phyloP scores from a whole-genome alignment of 2,113 vertebrate genomes.

The Callocephalon fimbriatum region DNA sequence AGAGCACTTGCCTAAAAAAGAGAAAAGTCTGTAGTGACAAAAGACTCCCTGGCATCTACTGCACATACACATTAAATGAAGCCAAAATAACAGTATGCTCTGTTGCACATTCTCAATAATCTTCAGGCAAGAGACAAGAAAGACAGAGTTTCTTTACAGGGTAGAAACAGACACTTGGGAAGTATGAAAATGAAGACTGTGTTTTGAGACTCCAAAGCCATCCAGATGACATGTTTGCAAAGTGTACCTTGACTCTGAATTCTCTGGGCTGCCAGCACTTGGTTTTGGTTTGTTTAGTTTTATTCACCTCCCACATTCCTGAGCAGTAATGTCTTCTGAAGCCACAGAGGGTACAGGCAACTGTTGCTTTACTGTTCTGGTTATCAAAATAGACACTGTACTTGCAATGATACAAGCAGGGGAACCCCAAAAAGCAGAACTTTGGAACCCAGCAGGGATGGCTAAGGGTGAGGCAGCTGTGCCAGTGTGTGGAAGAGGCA shows the following conservation, averaged over 20 bases:
- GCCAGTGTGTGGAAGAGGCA: neutral
- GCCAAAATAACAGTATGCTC: neutral
- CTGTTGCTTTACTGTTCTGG: neutral
- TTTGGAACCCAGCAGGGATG: neutral
- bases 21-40: neutral
- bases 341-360: neutral
- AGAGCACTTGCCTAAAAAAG: slow-evolving; percentile 37
- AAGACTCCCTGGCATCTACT: slow-evolving; percentile 11
- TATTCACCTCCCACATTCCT: slow-evolving; percentile 1
- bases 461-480: neutral
- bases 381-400: neutral
- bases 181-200: neutral
- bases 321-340: neutral
- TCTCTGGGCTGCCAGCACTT: neutral
- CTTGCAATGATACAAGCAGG: neutral
- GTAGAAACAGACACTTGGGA: neutral
- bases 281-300: neutral
- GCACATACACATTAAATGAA: neutral
- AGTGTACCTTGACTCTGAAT: neutral
- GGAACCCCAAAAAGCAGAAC: neutral
- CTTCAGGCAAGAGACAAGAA: neutral
- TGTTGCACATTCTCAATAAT: slow-evolving; percentile 13
- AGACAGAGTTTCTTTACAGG: neutral
- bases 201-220: neutral
- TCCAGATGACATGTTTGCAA: neutral